Percentiles rank a stretch among this genome's conserved stretches.
Conservation (phyloP, 2,888 invertebrate genomes). For the Lydus trimaculatus region DNA sequence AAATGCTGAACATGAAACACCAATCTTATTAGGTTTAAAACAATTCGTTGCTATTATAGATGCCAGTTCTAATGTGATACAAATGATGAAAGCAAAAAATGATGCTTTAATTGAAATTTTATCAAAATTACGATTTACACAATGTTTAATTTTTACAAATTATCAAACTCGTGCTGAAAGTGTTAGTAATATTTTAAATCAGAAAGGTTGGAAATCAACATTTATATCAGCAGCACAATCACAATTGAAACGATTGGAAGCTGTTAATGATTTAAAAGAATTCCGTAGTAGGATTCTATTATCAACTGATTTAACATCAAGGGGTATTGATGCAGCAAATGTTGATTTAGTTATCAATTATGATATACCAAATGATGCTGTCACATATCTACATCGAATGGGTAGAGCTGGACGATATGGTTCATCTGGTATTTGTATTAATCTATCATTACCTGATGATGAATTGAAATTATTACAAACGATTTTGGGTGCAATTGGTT, state of each 20-base stretch:
- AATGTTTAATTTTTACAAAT: conserved; percentile 92
- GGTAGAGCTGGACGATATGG: conserved; percentile 96
- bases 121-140: conserved; percentile 78
- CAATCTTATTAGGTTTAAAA: conserved; percentile 80
- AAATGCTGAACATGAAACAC: conserved; percentile 72
- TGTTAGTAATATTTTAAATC: conserved; percentile 73
- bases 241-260: conserved; percentile 78
- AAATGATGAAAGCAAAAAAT: conserved; percentile 73
- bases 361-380: conserved; percentile 80
- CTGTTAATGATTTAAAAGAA: conserved; percentile 78
- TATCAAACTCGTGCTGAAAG: conserved; percentile 85
- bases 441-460: conserved; percentile 71
- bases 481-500: conserved; percentile 67
- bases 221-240: conserved; percentile 81
- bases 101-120: conserved; percentile 73
- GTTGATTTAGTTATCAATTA: conserved; percentile 94
- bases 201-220: conserved; percentile 78
- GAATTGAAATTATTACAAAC: conserved; percentile 68
- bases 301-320: conserved; percentile 88
- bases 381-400: conserved; percentile 92
- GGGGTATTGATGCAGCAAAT: conserved; percentile 94
- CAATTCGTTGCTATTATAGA: conserved; percentile 77
- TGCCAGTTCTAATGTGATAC: conserved; percentile 68
- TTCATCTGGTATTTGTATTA: conserved; percentile 80
- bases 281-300: conserved; percentile 86